Conservation (phyloP, 2,113 vertebrate species). For the Pyrgilauda ruficollis region DNA sequence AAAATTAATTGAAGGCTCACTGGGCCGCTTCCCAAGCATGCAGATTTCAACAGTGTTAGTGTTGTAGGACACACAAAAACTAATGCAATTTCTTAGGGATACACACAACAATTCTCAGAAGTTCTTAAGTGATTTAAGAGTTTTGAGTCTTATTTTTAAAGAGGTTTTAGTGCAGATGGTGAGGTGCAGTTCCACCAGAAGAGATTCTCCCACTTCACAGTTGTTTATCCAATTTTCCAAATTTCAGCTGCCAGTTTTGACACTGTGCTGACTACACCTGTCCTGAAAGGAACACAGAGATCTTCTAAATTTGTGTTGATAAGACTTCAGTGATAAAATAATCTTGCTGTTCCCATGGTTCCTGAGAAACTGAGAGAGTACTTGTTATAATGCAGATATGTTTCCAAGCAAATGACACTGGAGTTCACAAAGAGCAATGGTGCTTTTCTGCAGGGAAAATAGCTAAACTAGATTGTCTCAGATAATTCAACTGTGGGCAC, state of each 20-base stretch:
- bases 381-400: constrained; percentile 4
- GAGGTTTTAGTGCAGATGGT: not conserved
- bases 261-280: constrained; percentile 46
- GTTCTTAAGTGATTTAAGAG: constrained; percentile 47
- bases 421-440: not conserved
- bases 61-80: not conserved
- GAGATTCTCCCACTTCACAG: constrained; percentile 33
- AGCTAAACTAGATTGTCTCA: not conserved
- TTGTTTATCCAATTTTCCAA: constrained; percentile 1
- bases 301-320: constrained; percentile 1
- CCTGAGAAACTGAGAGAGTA: constrained; percentile 16
- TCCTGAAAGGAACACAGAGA: constrained; percentile 32
- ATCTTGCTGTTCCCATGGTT: constrained; percentile 49
- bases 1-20: not conserved
- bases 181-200: not conserved
- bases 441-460: not conserved
- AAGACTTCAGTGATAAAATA: constrained; percentile 28
- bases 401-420: constrained; percentile 16
- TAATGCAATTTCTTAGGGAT: not conserved
- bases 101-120: constrained; percentile 18
- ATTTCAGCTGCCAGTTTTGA: constrained; percentile 34
- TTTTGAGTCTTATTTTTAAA: not conserved
- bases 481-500: not conserved
- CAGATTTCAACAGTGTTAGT: not conserved
- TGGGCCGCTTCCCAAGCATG: not conserved